Base-by-base conservation (phyloP, 2,113 vertebrate species). In the Phaethornis superciliosus region DNA sequence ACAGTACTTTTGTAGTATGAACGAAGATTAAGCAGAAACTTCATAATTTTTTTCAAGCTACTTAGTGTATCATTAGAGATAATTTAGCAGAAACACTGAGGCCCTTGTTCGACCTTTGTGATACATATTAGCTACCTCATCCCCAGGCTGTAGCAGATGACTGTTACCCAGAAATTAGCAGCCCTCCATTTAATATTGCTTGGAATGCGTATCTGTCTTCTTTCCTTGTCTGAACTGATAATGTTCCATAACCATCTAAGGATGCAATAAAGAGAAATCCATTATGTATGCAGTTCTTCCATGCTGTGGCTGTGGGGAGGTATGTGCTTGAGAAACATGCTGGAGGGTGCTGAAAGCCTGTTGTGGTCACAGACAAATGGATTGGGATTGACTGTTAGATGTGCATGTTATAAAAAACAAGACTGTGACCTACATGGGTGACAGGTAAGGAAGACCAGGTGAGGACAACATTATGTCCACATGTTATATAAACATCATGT, bases 361-460 rank as follows among this genome's bases (percentile, higher is more conserved):
- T 33, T 3, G 3, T 40, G 52, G 33, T 51, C 74, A 24, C 30
- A 55, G 55, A 42, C 0, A 0, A 56, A 67, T 4, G 24, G 37
- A 17, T 15, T 28, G 0, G 0, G 32, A 42, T 58, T 8, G 3
- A 3, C 69, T 72, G 26, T 24, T 28, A 10, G 13, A 28, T 33
- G 7, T 12, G 12, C 8, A 26, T 17, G 63, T 75, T 56, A 54
- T 68, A 76, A 89, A 78, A 75, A 84, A 7, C 32, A 81, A 67
- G 64, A 26, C 49, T 80, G 14, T 65, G 47, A 84, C 14, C 17
- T 75, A 42, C 56, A 11, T 32, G 58, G 8, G 32, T 60, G 23
- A 32, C 23, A 62, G 30, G 35, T 55, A 83, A 70, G 67, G 37
- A 70, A 75, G 59, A 59, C 44, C 23, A 32, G 8, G 30, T 44